Conservation (phyloP, 2,888 invertebrate genomes). For the Apotomis turbidana region DNA sequence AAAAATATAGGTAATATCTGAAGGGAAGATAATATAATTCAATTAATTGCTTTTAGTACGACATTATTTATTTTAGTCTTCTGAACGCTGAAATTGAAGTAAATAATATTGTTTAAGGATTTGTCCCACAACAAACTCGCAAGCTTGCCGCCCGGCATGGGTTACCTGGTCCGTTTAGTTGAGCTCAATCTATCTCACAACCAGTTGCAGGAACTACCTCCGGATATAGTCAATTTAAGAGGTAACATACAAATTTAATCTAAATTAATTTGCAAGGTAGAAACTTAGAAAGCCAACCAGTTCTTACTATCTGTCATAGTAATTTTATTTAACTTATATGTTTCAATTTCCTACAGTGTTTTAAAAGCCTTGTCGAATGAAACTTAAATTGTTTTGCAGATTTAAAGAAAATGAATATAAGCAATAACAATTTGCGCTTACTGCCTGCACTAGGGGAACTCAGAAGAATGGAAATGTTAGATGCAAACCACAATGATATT, state of each 20-base stretch:
- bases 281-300: too few relatives aligned
- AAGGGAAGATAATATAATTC: too few relatives aligned
- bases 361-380: neutral
- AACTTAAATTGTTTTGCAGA: conserved; percentile 59
- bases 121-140: conserved; percentile 90
- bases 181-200: conserved; percentile 90
- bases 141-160: conserved; percentile 90
- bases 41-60: too few relatives aligned
- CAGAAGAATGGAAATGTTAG: conserved; percentile 88
- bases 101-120: conserved; percentile 82
- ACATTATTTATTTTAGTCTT: too few relatives aligned
- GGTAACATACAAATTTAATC: conserved; percentile 78
- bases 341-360: too few relatives aligned
- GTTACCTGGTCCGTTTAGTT: conserved; percentile 90
- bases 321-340: too few relatives aligned
- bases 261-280: too few relatives aligned
- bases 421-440: conserved; percentile 87
- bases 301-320: too few relatives aligned
- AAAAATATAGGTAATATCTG: too few relatives aligned
- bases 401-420: conserved; percentile 88
- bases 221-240: conserved; percentile 92
- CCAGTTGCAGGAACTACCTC: conserved; percentile 88
- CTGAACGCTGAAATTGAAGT: neutral
- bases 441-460: conserved; percentile 89
- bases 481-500: conserved; percentile 93